phyloP scores from a whole-genome alignment of 2,113 vertebrate species.

The Vidua macroura region DNA sequence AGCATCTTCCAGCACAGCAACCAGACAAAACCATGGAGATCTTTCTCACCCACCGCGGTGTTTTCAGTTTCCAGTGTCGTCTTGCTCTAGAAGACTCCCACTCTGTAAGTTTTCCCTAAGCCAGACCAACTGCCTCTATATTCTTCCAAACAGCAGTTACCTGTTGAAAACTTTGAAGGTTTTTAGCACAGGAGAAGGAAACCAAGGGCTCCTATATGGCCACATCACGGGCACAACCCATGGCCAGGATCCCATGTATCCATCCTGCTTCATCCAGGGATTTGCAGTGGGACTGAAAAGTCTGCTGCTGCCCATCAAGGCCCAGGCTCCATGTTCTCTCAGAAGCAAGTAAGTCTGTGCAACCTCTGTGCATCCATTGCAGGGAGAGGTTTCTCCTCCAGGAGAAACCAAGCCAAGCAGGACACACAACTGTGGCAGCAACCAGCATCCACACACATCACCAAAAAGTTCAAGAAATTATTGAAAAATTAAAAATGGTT shows the following conservation, averaged over 20 bases:
- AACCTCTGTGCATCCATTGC: not conserved
- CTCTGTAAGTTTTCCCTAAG: not conserved
- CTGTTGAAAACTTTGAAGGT: not conserved
- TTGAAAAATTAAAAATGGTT: not conserved
- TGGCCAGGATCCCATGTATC: rapidly evolving
- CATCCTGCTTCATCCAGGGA: not conserved
- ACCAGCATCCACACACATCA: not conserved
- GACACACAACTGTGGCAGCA: rapidly evolving
- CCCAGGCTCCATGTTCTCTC: rapidly evolving
- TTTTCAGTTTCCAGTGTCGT: not conserved
- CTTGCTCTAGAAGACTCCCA: not conserved
- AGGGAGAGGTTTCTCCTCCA: not conserved
- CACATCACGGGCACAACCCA: not conserved
- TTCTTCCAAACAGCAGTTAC: not conserved
- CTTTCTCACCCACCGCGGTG: not conserved
- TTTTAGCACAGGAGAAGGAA: not conserved
- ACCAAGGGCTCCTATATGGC: rapidly evolving
- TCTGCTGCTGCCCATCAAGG: not conserved
- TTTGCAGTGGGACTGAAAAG: not conserved
- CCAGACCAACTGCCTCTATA: not conserved
- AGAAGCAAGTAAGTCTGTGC: not conserved
- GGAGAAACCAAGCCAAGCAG: not conserved
- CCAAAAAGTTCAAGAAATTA: not conserved
- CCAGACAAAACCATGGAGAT: not conserved
- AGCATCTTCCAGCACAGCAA: not conserved